Conservation (phyloP, 1,140 invertebrate genomes). For the Drosophila ficusphila region DNA sequence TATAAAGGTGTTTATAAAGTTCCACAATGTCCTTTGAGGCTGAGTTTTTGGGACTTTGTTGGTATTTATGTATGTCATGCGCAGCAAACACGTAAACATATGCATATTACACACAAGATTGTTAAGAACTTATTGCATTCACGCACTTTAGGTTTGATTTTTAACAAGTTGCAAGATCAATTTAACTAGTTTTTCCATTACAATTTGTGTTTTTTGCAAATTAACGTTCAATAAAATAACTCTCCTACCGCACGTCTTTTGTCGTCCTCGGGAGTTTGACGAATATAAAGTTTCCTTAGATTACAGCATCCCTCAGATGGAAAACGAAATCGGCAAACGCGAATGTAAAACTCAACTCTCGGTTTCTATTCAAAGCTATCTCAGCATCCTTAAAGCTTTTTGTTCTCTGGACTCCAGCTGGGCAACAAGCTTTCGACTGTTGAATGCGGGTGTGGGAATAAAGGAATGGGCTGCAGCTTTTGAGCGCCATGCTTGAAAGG, state of each 20-base stretch:
- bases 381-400: neutral
- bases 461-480: neutral
- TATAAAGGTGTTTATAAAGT: conserved; percentile 1
- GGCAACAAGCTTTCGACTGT: neutral
- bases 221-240: neutral
- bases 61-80: conserved; percentile 3
- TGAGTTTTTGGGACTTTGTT: neutral
- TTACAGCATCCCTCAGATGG: conserved; percentile 4
- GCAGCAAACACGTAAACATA: conserved; percentile 2
- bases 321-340: neutral
- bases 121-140: neutral
- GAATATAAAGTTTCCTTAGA: neutral
- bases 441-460: neutral
- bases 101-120: conserved; percentile 5
- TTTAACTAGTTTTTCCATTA: neutral
- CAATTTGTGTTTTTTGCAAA: neutral
- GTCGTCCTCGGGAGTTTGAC: neutral
- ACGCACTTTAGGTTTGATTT: neutral
- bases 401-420: neutral
- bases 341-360: conserved; percentile 2
- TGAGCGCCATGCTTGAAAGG: neutral
- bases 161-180: neutral
- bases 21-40: neutral
- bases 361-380: neutral
- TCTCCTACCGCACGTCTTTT: conserved; percentile 4